These are phyloP conservation scores for Cydia splendana DNA, from an alignment of 1,140 invertebrate species.

Conservation along the genomic window DNA sequence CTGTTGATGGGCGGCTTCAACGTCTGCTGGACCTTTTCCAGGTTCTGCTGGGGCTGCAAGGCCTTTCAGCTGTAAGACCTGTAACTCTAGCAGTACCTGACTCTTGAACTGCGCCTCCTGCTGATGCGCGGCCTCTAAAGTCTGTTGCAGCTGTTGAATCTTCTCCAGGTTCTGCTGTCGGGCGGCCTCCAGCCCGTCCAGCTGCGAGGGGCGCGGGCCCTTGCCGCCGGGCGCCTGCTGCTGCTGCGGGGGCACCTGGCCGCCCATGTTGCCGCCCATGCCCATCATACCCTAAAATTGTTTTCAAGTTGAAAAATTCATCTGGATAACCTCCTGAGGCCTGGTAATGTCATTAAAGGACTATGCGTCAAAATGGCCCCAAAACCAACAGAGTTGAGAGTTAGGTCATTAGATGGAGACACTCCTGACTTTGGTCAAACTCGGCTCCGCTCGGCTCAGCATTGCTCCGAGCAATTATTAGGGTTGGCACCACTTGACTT, in stretches of 20 bases:
- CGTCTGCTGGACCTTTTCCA: slow-evolving; percentile 74
- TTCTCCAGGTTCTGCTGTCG: slow-evolving; percentile 76
- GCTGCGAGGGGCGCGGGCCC: slow-evolving; percentile 53
- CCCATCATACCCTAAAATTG: slow-evolving; percentile 62
- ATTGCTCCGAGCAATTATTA: too few relatives aligned
- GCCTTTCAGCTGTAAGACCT: slow-evolving; percentile 58
- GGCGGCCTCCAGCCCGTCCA: slow-evolving; percentile 73
- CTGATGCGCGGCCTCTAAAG: slow-evolving; percentile 86
- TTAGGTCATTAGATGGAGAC: too few relatives aligned
- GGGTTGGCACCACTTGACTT: too few relatives aligned
- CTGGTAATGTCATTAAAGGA: too few relatives aligned
- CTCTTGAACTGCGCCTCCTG: slow-evolving; percentile 88
- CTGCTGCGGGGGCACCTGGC: slow-evolving; percentile 44
- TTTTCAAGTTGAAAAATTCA: too few relatives aligned
- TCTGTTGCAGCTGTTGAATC: slow-evolving; percentile 83
- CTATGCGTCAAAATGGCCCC: too few relatives aligned
- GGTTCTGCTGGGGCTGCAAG: slow-evolving; percentile 72
- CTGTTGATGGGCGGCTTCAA: slow-evolving; percentile 82
- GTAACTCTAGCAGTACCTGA: slow-evolving; percentile 43
- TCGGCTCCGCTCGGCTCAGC: too few relatives aligned
- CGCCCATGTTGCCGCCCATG: slow-evolving; percentile 55
- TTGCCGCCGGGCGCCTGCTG: slow-evolving; percentile 51
- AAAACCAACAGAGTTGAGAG: too few relatives aligned
- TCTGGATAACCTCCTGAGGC: too few relatives aligned
- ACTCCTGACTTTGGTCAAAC: too few relatives aligned